Base-by-base conservation (phyloP, 2,888 invertebrate species). In the Acleris emargana region DNA sequence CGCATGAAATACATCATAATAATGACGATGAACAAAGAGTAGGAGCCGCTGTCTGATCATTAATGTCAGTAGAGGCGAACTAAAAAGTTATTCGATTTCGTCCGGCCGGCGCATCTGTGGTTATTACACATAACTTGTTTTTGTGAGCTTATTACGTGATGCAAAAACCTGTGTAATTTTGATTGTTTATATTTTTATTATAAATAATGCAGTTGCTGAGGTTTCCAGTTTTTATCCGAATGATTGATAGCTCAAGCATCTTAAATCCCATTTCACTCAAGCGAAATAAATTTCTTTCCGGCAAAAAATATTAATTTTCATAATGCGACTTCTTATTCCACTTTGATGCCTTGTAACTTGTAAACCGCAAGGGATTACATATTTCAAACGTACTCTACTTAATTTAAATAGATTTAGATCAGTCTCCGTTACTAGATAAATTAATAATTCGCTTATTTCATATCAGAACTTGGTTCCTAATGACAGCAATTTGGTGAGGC, bases 21-120 rank as follows among this genome's bases (percentile, higher is more conserved):
- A 80, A 76, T 77, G 77, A 70, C 70, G 73, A 52, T 70, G 70
- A 78, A 81, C 77, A 78, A 77, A 79, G 77, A 71, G 71, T 64
- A 58, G 68, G 64, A 42, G 64, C 71, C 70, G 73, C 71, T 62
- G 55, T 64, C 68, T 69, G 69, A 70, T 75, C 76, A 76, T 78
- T 78, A 79, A 68, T 68, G 70, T 67, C 72, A 67, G 64, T 45
- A 57, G 49, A 51, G 59, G 68, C 64, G 58, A 50, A 68, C 58
- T 70, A 72, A 71, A 72, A 71, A 72, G 59, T 67, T 64, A 68
- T 60, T 63, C 58, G 67, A 64, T 66, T 70, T 53, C 64, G 53
- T 62, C 18, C 58, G 42, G 62, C 58, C 43, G 60, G 62, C 59
- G 61, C 53, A 51, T 62, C 55, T 61, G 63, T 68, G 67, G 70